Evolutionary conservation across 1,140 invertebrate species (phyloP).

Genomic region (Trachymyrmex septentrionalis): DNA sequence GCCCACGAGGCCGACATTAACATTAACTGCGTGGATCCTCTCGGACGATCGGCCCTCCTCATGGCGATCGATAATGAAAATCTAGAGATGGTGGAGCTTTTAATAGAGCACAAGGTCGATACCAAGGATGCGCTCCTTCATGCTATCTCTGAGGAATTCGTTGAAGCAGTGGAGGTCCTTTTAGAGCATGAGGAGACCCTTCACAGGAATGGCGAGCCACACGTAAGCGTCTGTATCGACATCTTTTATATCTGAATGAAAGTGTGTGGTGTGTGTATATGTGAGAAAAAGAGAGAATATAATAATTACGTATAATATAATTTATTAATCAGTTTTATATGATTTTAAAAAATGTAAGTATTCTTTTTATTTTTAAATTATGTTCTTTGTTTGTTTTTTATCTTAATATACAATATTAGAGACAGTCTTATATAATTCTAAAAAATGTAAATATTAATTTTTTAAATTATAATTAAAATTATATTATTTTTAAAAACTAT

Average conservation of each 20-base stretch:
- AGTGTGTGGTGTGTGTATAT: no score
- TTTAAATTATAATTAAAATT: no score
- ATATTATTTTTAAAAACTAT: not conserved
- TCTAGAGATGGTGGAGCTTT: conserved; percentile 98
- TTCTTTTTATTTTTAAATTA: conserved; percentile 3
- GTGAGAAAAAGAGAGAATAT: not conserved
- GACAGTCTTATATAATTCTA: no score
- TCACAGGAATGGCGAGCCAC: conserved; percentile 92
- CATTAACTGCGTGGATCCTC: conserved; percentile 98
- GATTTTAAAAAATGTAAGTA: not conserved
- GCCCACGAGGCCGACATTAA: conserved; percentile 94
- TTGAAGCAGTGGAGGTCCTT: conserved; percentile 98
- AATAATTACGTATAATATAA: conserved; percentile 6
- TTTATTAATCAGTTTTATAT: not conserved
- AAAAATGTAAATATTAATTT: no score
- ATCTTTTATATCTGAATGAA: not conserved
- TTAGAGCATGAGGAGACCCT: conserved; percentile 96
- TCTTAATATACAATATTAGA: no score
- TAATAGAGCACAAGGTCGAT: conserved; percentile 95
- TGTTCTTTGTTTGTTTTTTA: not conserved
- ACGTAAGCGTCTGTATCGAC: conserved; percentile 88
- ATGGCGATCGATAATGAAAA: conserved; percentile 99
- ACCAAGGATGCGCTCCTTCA: conserved; percentile 98
- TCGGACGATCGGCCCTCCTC: conserved; percentile 95
- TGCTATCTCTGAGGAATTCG: conserved; percentile 99